Evolutionary conservation across 2,113 vertebrate genomes (phyloP), one percentile per base, ranked within the genome.

Genomic region (Chunga burmeisteri): DNA sequence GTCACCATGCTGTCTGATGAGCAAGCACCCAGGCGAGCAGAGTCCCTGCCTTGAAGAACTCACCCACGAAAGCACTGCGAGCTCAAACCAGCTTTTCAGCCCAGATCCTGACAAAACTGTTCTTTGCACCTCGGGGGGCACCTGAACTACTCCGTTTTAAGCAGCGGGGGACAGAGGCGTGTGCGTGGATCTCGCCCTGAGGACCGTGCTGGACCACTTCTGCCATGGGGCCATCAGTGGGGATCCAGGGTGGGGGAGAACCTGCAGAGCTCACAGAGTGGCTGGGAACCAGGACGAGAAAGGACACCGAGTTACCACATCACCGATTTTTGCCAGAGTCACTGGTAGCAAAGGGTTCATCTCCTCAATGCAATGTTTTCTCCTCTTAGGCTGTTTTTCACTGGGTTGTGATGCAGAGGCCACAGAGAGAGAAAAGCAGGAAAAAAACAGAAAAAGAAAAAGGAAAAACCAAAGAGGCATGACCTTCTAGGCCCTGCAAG

Each of bases 161-260:
- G 73, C 61, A 84, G 73, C 5, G 1, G 62, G 20, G 12, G 63
- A 61, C 53, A 91, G 47, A 77, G 6, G 3, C 29, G 40, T 53
- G 63, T 65, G 23, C 1, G 0, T 34, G 46, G 40, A 44, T 44
- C 68, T 59, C 5, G 12, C 59, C 32, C 65, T 29, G 11, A 71
- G 65, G 55, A 81, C 20, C 34, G 15, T 0, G 0, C 27, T 63
- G 56, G 30, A n/a, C 5, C 58, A 23, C 7, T 59, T 88, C 47
- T 22, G 11, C 29, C 34, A 13, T 26, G 47, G 20, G 56, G 38
- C 32, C n/a, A 50, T 8, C 32, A 55, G 19, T 47, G 42, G 20
- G 15, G 8, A 72, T 12, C 16, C 8, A 49, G 27, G 18, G 12
- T 25, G 5, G 27, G 13, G 25, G 6, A 30, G 67, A 30, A 84